phyloP scores from a whole-genome alignment of 2,888 invertebrate genomes.

The Calephelis perditalis region DNA sequence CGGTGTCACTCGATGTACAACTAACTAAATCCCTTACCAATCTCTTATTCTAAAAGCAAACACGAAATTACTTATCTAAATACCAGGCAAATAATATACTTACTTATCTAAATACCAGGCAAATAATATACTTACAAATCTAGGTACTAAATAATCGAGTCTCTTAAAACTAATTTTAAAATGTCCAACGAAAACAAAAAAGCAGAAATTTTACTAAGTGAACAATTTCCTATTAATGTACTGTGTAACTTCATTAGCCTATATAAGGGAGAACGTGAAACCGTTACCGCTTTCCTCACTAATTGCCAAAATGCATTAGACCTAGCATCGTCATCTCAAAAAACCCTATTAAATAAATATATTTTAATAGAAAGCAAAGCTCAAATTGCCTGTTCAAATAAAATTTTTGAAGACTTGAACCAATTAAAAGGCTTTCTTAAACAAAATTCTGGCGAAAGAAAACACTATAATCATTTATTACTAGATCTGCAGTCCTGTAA shows the following conservation, averaged over 20 bases:
- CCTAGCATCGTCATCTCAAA: conserved; percentile 14
- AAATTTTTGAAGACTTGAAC: conserved; percentile 16
- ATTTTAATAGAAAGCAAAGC: conserved; percentile 22
- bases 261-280: conserved; percentile 6
- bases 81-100: conserved; percentile 3
- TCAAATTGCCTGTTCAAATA: conserved; percentile 20
- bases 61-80: background rate
- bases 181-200: conserved; percentile 3
- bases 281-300: conserved; percentile 16
- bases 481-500: conserved; percentile 21
- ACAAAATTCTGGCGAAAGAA: conserved; percentile 20
- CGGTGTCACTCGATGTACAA: background rate
- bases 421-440: conserved; percentile 16
- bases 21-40: background rate
- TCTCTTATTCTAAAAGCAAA: background rate
- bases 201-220: background rate
- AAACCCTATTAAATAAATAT: conserved; percentile 20
- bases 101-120: conserved; percentile 1
- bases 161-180: conserved; percentile 1
- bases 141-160: background rate
- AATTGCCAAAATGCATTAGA: conserved; percentile 20
- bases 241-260: conserved; percentile 10
- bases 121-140: background rate
- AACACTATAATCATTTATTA: conserved; percentile 22
- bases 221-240: conserved; percentile 13